Percentiles rank a stretch among this genome's conserved stretches.
Evolutionary conservation across 1,140 invertebrate genomes (phyloP).

Genomic region (Chelonus insularis): DNA sequence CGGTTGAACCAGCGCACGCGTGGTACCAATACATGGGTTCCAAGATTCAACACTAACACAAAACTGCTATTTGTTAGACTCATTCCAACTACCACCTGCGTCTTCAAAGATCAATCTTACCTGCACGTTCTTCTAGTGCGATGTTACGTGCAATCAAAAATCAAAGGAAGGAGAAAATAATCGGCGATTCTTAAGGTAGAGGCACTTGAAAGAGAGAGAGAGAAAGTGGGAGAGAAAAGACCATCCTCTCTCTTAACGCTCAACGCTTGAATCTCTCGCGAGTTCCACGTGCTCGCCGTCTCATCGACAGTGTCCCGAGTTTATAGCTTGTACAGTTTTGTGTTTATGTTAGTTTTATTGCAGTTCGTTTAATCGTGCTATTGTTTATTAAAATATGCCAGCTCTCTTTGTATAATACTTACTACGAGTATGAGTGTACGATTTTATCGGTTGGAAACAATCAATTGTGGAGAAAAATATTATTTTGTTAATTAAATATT

Average conservation of each 20-base stretch:
- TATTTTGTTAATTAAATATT: too few relatives aligned
- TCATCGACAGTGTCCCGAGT: constrained; percentile 4
- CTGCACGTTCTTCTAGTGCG: not conserved
- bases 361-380: too few relatives aligned
- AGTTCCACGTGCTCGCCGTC: constrained; percentile 25
- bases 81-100: not conserved
- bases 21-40: too few relatives aligned
- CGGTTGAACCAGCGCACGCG: too few relatives aligned
- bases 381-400: too few relatives aligned
- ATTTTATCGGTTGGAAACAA: too few relatives aligned
- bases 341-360: not conserved
- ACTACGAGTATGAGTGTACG: too few relatives aligned
- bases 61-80: not conserved
- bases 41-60: too few relatives aligned
- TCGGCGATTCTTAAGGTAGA: constrained; percentile 13
- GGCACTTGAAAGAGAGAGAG: constrained; percentile 14
- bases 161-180: constrained; percentile 16
- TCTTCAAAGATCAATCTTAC: not conserved
- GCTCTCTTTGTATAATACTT: too few relatives aligned
- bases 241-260: constrained; percentile 17
- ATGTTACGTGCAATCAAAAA: constrained; percentile 14
- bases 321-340: not conserved
- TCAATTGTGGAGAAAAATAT: too few relatives aligned
- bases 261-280: not conserved
- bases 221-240: constrained; percentile 15